phyloP scores from a whole-genome alignment of 2,113 vertebrate genomes.

The Pangasianodon gigas region DNA sequence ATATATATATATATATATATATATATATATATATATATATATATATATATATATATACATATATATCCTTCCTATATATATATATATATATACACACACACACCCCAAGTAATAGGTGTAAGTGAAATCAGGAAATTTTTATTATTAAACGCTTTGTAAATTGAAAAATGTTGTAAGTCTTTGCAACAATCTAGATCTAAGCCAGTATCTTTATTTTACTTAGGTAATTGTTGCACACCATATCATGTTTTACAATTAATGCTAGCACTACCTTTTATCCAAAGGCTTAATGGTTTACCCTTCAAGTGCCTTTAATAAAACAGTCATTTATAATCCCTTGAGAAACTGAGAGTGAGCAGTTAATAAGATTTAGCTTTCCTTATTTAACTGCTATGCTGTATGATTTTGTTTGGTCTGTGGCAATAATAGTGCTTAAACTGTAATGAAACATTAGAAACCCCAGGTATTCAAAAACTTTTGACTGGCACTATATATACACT shows the following conservation, averaged over 20 bases:
- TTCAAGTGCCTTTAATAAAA: neutral
- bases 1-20: no score
- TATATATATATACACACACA: no score
- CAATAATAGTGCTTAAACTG: neutral
- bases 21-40: no score
- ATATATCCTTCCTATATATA: no score
- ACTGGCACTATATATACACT: no score
- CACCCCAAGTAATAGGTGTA: no score
- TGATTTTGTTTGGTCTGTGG: neutral
- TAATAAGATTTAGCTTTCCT: neutral
- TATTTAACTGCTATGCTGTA: neutral
- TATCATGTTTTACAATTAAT: neutral
- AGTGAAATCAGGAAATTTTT: no score
- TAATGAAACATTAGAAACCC: neutral
- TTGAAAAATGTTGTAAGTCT: no score
- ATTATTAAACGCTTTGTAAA: no score
- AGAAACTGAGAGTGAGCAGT: neutral
- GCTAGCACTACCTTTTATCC: neutral
- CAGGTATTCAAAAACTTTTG: neutral
- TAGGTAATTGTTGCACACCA: neutral
- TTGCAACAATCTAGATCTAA: no score
- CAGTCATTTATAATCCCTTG: neutral
- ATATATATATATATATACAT: no score
- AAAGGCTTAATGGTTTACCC: neutral
- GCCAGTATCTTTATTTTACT: no score